A percentile compares a stretch with the other conserved stretches of the same genome.
Conservation (phyloP, 2,113 vertebrate genomes). For the Neodon shergylaensis region DNA sequence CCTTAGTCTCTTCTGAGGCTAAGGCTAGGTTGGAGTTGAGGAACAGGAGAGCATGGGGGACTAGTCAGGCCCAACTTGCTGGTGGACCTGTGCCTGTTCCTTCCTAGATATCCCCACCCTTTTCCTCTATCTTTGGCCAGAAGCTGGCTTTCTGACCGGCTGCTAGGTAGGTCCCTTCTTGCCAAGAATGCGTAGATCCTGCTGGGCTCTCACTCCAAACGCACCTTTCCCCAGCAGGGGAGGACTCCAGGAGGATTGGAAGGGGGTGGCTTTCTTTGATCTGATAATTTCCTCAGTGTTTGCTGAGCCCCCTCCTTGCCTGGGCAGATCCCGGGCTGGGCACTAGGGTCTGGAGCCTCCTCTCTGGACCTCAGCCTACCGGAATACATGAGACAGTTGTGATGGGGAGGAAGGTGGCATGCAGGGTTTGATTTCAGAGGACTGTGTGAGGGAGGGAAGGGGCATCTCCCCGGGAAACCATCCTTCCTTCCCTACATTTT, state of each 20-base stretch:
- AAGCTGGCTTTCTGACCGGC: background rate
- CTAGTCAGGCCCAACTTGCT: background rate
- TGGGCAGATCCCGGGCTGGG: slow-evolving; percentile 52
- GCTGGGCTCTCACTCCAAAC: slow-evolving; percentile 60
- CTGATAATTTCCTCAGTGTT: slow-evolving; percentile 38
- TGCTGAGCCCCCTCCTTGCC: slow-evolving; percentile 29
- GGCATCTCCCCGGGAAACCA: background rate
- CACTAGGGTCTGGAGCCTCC: background rate
- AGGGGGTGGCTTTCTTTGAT: slow-evolving; percentile 37
- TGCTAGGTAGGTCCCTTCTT: slow-evolving; percentile 55
- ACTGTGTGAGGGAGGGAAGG: background rate
- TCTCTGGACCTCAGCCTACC: background rate
- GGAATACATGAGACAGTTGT: background rate
- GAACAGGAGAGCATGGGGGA: background rate
- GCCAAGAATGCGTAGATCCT: slow-evolving; percentile 57
- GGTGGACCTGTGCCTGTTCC: background rate
- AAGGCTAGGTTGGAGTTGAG: slow-evolving; percentile 26
- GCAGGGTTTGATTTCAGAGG: background rate
- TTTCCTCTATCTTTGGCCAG: slow-evolving; percentile 15
- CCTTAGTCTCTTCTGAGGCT: background rate
- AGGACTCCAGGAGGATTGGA: background rate
- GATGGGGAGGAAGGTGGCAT: background rate
- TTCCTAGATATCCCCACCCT: background rate
- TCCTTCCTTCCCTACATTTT: background rate
- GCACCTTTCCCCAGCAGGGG: slow-evolving; percentile 51